phyloP scores from a whole-genome alignment of 2,113 vertebrate genomes.

The Oplegnathus fasciatus region DNA sequence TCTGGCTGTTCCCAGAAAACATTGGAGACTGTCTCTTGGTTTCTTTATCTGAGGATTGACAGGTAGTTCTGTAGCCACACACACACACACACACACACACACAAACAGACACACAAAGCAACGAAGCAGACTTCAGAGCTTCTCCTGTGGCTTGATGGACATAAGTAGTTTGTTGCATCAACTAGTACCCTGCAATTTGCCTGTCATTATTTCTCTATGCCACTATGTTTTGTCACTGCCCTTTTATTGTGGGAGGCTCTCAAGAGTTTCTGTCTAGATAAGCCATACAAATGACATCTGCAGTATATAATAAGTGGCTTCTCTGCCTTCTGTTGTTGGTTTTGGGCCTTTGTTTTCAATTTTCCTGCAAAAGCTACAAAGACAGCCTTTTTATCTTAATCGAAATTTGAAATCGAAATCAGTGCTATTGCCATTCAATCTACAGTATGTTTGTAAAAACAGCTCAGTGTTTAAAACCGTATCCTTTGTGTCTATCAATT shows the following conservation, averaged over 20 bases:
- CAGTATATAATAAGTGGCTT: neutral
- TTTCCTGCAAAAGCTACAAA: neutral
- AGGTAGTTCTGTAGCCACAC: slow-evolving; percentile 48
- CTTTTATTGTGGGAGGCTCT: neutral
- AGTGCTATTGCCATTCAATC: neutral
- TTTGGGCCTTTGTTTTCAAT: neutral
- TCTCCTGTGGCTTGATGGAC: neutral
- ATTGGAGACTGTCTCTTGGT: slow-evolving; percentile 59
- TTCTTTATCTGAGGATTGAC: slow-evolving; percentile 72
- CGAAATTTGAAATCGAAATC: too few species aligned
- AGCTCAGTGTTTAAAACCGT: neutral
- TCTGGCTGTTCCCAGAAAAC: slow-evolving; percentile 72
- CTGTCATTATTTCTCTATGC: neutral
- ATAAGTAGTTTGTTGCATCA: slow-evolving; percentile 12
- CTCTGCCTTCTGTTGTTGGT: neutral
- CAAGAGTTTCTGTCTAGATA: neutral
- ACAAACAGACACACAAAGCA: slow-evolving; percentile 13
- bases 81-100: slow-evolving; percentile 11
- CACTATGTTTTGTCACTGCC: neutral
- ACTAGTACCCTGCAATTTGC: neutral
- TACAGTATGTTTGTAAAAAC: neutral
- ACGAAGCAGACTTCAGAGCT: neutral
- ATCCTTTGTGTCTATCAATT: neutral
- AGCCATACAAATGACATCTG: neutral
- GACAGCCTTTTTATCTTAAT: neutral